Percentiles rank a stretch among this genome's conserved stretches.
These are phyloP conservation scores for Micromussa lordhowensis DNA, from an alignment of 92 coral and sea anemone species.

Conservation along the genomic window DNA sequence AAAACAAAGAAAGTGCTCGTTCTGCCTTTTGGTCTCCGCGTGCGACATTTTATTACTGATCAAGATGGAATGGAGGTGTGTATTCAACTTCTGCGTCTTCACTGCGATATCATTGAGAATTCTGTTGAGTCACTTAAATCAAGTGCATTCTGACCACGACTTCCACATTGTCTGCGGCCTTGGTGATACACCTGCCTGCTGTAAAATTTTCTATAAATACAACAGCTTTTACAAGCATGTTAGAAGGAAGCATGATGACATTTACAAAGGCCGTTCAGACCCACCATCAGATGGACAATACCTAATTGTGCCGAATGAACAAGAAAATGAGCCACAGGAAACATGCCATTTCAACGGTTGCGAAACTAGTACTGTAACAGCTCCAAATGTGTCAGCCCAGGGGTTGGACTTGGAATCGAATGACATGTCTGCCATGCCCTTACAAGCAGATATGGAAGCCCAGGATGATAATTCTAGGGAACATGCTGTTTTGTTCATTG, in stretches of 20 bases:
- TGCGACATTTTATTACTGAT: no score
- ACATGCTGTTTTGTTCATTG: conserved; percentile 15
- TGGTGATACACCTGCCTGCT: neutral
- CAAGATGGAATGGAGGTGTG: conserved; percentile 9
- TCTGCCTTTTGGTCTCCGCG: neutral
- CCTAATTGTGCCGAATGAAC: conserved; percentile 10
- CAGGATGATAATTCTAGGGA: neutral
- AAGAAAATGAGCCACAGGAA: neutral
- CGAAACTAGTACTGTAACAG: no score
- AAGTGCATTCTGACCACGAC: conserved; percentile 1
- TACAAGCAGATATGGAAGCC: no score
- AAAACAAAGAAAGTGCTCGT: neutral
- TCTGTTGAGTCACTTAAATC: neutral
- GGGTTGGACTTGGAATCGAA: no score
- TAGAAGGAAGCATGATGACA: neutral
- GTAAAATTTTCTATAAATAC: neutral
- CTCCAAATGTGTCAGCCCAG: neutral
- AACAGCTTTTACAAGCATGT: conserved; percentile 16
- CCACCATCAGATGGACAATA: neutral
- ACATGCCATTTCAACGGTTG: no score
- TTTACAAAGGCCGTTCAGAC: neutral
- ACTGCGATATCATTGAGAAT: conserved; percentile 8
- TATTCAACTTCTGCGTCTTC: conserved; percentile 1
- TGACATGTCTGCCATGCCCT: no score
- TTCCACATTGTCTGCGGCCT: conserved; percentile 6